Evolutionary conservation across 1,140 invertebrate genomes (phyloP).

Genomic region (Eupristina koningsbergeri): DNA sequence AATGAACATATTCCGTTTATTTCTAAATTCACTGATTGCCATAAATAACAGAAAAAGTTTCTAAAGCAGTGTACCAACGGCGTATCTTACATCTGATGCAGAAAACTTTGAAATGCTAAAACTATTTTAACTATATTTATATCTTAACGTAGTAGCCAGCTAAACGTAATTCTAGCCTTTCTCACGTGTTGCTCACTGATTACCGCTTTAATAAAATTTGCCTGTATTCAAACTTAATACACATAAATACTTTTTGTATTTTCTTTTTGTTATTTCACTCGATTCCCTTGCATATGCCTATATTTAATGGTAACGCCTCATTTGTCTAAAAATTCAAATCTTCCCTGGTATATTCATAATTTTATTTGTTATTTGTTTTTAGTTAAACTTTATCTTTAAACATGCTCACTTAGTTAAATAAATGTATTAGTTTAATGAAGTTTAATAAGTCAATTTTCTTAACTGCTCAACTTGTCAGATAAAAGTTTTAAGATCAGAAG

Average conservation of each 20-base stretch:
- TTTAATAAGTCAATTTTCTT: not conserved
- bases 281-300: not conserved
- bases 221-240: not conserved
- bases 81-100: slow-evolving; percentile 1
- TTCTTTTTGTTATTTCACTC: not conserved
- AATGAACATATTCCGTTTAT: slow-evolving; percentile 7
- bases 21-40: slow-evolving; percentile 1
- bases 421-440: no score
- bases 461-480: not conserved
- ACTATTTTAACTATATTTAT: slow-evolving; percentile 15
- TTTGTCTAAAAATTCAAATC: no score
- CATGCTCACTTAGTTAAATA: no score
- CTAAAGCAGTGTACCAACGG: slow-evolving; percentile 9
- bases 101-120: slow-evolving; percentile 30
- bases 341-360: not conserved
- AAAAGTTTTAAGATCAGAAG: not conserved
- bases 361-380: not conserved
- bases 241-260: not conserved
- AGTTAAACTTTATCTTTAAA: not conserved
- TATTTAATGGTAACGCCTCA: no score
- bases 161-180: slow-evolving; percentile 54
- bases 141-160: slow-evolving; percentile 8
- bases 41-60: slow-evolving; percentile 34
- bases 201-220: not conserved
- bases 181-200: slow-evolving; percentile 55